Conservation (phyloP, 2,888 invertebrate species). For the Colletes collaris region DNA sequence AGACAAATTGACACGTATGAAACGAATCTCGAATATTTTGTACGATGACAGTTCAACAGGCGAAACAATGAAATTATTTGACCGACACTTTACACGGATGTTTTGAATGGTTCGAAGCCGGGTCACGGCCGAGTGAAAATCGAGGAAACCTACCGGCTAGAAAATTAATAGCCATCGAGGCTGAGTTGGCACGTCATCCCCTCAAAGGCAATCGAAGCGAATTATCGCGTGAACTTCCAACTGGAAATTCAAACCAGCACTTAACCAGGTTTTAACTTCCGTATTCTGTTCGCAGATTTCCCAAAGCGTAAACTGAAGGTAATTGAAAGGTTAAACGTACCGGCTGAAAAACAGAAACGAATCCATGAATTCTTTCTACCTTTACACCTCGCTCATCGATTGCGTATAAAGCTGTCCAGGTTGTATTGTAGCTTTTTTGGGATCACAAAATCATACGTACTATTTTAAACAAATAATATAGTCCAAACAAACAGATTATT, state of each 20-base stretch:
- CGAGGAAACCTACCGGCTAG: constrained; percentile 21
- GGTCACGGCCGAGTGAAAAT: constrained; percentile 2
- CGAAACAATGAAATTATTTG: constrained; percentile 10
- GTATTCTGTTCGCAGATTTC: constrained; percentile 59
- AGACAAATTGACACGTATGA: too few relatives aligned
- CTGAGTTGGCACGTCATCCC: constrained; percentile 58
- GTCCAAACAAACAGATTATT: too few relatives aligned
- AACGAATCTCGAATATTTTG: too few relatives aligned
- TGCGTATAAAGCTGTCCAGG: constrained; percentile 1
- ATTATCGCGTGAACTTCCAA: constrained; percentile 70
- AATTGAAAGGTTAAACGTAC: constrained; percentile 65
- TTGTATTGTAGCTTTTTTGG: neutral
- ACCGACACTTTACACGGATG: constrained; percentile 3
- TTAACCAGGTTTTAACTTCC: constrained; percentile 55
- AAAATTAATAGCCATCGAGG: constrained; percentile 61
- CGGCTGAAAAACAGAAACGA: constrained; percentile 35
- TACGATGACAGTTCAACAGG: too few relatives aligned
- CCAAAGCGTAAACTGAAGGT: constrained; percentile 54
- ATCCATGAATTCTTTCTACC: constrained; percentile 13
- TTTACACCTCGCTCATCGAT: constrained; percentile 5
- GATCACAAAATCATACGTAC: neutral
- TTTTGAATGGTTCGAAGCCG: constrained; percentile 16
- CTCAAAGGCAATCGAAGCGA: constrained; percentile 61
- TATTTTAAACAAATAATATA: too few relatives aligned
- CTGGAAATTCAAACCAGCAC: constrained; percentile 69